A percentile compares a stretch with the other conserved stretches of the same genome.
phyloP scores from a whole-genome alignment of 1,140 invertebrate genomes.

The Pinna nobilis region DNA sequence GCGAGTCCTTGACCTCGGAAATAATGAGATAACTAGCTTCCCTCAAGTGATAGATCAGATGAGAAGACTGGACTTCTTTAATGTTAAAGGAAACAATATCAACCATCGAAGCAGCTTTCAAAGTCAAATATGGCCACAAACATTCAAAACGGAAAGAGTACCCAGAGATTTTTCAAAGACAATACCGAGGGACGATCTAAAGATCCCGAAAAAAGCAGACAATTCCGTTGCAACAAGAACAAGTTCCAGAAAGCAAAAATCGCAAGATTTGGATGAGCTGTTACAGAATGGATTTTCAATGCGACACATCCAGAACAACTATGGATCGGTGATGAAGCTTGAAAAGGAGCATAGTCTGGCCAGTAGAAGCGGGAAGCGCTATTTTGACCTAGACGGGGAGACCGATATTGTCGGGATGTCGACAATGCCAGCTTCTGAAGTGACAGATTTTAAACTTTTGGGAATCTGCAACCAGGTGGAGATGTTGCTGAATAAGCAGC shows the following conservation, averaged over 20 bases:
- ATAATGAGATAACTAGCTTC: constrained; percentile 62
- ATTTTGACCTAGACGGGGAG: neutral
- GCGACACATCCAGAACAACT: constrained; percentile 41
- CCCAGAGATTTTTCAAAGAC: neutral
- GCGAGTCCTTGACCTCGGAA: constrained; percentile 61
- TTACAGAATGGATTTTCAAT: constrained; percentile 52
- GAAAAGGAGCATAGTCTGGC: constrained; percentile 7
- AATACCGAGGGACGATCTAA: neutral
- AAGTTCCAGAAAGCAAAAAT: neutral
- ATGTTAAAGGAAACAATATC: constrained; percentile 61
- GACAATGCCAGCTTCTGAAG: neutral
- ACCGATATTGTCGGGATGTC: neutral
- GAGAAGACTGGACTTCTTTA: constrained; percentile 62
- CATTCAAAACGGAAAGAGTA: neutral
- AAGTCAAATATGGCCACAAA: constrained; percentile 4
- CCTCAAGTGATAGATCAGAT: constrained; percentile 64
- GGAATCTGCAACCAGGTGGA: constrained; percentile 68
- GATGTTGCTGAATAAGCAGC: constrained; percentile 62
- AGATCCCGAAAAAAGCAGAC: neutral
- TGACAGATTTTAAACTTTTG: constrained; percentile 62
- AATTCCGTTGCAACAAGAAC: neutral
- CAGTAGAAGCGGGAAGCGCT: neutral
- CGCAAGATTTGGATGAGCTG: constrained; percentile 44
- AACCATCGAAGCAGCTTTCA: constrained; percentile 12
- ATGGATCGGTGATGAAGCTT: constrained; percentile 38